phyloP scores from a whole-genome alignment of 2,797 vertebrate species.

The Pseudochirops cupreus region DNA sequence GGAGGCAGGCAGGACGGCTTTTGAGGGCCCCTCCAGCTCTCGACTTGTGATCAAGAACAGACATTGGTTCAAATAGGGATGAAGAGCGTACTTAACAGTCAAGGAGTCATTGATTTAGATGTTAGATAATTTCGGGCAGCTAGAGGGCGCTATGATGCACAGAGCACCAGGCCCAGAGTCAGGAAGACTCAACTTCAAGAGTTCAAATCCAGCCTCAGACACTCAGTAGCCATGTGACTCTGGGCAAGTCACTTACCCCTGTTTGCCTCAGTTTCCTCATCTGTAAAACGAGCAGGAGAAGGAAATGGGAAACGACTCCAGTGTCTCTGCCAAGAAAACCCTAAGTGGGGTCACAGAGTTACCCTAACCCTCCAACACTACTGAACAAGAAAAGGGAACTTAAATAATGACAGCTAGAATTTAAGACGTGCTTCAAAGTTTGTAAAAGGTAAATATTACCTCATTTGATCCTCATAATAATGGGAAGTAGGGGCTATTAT shows the following conservation, averaged over 20 bases:
- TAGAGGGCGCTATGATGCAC: neutral
- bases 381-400: neutral
- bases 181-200: neutral
- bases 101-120: neutral
- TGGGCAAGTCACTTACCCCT: neutral
- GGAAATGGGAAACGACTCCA: neutral
- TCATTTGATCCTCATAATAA: neutral
- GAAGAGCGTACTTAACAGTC: neutral
- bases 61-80: neutral
- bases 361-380: too few species aligned
- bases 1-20: neutral
- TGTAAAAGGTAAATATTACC: neutral
- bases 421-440: neutral
- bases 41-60: neutral
- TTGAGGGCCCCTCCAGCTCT: neutral
- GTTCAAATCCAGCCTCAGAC: neutral
- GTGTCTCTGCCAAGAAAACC: neutral
- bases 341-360: neutral
- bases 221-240: neutral
- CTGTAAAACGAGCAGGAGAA: neutral
- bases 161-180: neutral
- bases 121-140: neutral
- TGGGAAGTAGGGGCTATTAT: neutral
- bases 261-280: neutral
- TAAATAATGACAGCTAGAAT: neutral